Evolutionary conservation across 2,113 vertebrate species (phyloP).

Genomic region (Channa maculata): DNA sequence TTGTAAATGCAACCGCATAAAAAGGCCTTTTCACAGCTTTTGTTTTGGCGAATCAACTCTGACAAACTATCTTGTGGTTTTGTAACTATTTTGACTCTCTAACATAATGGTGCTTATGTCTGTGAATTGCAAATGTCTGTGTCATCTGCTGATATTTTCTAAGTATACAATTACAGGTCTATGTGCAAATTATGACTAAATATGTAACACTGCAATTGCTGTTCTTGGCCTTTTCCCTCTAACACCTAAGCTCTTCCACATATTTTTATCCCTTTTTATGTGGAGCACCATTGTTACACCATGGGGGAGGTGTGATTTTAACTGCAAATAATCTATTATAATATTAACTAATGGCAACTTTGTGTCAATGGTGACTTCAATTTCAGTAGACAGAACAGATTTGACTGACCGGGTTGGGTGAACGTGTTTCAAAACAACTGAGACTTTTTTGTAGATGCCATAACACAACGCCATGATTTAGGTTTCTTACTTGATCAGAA

Average conservation of each 20-base stretch:
- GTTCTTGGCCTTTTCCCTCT: background rate
- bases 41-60: too few relatives aligned
- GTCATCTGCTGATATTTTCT: background rate
- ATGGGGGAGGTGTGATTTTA: too few relatives aligned
- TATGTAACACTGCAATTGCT: background rate
- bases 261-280: background rate
- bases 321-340: background rate
- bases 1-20: background rate
- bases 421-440: too few relatives aligned
- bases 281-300: background rate
- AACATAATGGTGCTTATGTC: background rate
- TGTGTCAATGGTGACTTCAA: background rate
- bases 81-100: background rate
- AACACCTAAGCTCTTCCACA: background rate
- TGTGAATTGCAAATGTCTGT: background rate
- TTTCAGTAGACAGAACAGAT: background rate
- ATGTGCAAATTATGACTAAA: background rate
- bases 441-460: too few relatives aligned
- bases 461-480: constrained; percentile 15
- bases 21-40: background rate
- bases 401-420: background rate
- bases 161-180: background rate
- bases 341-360: too few relatives aligned
- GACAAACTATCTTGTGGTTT: background rate
- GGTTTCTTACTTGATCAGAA: constrained; percentile 29